Evolutionary conservation across 2,888 invertebrate species (phyloP), one percentile per base, ranked within the genome.

Genomic region (Phaedon cochleariae): DNA sequence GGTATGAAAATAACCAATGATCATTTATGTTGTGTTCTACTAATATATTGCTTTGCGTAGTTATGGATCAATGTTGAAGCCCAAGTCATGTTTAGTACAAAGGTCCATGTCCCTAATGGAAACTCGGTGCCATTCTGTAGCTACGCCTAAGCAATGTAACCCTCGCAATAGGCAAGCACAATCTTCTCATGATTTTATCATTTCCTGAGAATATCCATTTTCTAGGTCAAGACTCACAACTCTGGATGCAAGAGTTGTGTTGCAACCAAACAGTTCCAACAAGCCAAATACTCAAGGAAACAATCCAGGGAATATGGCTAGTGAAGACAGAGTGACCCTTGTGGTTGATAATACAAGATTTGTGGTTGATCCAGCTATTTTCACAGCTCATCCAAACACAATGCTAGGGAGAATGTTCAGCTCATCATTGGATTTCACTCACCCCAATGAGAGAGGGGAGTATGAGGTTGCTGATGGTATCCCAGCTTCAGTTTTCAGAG

Each of bases 351-450:
- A 95, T 77, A 97, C 97, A 0, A 77, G 84, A 66, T 97, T 97
- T 82, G 92, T 98, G 51, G 92, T 98, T 20, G 97, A 98, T 83
- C 95, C 96, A 5, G 91, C 94, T 1, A 87, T 98, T 68, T 95
- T 99, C 79, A 93, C 94, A 9, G 93, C 95, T 1, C 95, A 98
- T 84, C 97, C 98, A 0, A 97, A 98, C 81, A 99, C 99, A 0
- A 98, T 99, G 98, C 86, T 99, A 31, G 99, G 98, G n/a, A 90
- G 97, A 76, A 98, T 98, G 98, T 98, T 98, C 79, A 95, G 95
- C 80, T 93, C 95, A 10, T 95, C 95, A 67, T 86, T 92, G 72
- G 97, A 94, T 76, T 95, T 97, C 83, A 94, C 95, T 0, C 93
- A 95, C 79, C 92, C 97, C 0, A 99, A 99, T 81, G 97, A 97